Evolutionary conservation across 2,113 vertebrate genomes (phyloP).

Genomic region (Cinclus mexicanus): DNA sequence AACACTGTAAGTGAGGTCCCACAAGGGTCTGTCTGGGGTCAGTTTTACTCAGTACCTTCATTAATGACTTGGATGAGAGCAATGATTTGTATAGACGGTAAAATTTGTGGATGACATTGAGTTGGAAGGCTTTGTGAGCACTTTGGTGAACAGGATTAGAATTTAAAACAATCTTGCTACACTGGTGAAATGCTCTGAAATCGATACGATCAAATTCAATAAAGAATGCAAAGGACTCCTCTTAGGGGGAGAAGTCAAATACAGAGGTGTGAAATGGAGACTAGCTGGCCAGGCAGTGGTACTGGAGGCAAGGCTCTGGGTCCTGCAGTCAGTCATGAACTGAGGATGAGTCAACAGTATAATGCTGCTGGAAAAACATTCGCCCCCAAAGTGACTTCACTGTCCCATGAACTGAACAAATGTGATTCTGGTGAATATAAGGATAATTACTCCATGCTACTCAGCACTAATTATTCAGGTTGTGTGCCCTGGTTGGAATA

Average conservation of each 20-base stretch:
- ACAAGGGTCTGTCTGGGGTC: slow-evolving; percentile 10
- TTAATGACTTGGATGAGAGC: slow-evolving; percentile 14
- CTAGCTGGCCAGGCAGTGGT: background rate
- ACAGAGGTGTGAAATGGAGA: background rate
- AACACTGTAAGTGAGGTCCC: slow-evolving; percentile 4
- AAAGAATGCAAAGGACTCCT: slow-evolving; percentile 11
- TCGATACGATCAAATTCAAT: slow-evolving; percentile 44
- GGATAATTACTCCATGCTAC: background rate
- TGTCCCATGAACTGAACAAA: background rate
- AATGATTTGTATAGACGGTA: slow-evolving; percentile 25
- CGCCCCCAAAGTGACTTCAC: background rate
- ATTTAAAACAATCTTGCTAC: slow-evolving; percentile 30
- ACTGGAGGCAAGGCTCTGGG: background rate
- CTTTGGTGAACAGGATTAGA: background rate
- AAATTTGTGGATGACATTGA: slow-evolving; percentile 34
- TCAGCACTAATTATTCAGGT: background rate
- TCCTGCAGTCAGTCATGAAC: background rate
- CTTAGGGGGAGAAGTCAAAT: background rate
- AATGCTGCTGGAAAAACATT: background rate
- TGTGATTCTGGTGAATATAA: background rate
- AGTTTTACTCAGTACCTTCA: slow-evolving; percentile 34
- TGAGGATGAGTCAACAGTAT: background rate
- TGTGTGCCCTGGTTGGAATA: background rate
- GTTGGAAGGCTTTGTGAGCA: slow-evolving; percentile 14
- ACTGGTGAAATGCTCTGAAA: background rate